Base-by-base conservation (phyloP, 1,140 invertebrate genomes). In the Tetragnatha versicolor region DNA sequence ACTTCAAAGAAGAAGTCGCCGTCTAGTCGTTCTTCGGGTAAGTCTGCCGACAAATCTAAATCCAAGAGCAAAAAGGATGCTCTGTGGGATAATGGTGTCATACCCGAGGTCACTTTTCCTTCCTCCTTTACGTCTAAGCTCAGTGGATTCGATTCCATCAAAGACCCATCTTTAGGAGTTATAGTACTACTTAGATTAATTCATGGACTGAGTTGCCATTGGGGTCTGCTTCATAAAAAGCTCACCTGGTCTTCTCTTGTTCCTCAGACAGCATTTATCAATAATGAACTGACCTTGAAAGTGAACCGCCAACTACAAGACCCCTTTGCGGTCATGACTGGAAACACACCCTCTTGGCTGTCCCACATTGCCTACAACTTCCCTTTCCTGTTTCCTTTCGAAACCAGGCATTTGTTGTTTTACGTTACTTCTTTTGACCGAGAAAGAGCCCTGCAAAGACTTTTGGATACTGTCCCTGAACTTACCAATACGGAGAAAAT, bases 401-500 rank as follows among this genome's bases (percentile, higher is more conserved):
- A 98, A 85, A 97, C 96, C 31, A 89, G 97, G 6, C 96, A 98
- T 86, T 87, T 98, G 83, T 87, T 98, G 39, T 94, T 99, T 87
- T 98, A 98, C 87, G 94, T 95, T 45, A 97, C 95, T 39, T 95
- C 95, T 42, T 98, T 98, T 87, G 97, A 98, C 88, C 90, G 97
- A 47, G 95, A 97, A 87, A 90, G 97, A 84, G 96, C 97, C 39
- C 87, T 98, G 78, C 95, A 98, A 86, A 90, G 95, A 60, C 88
- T 98, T 70, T 87, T 98, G 79, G 97, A 98, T 86, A 92, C 93
- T 53, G 91, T 92, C 3, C 93, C 93, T 0, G 94, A 96, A 87
- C 86, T 93, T 61, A 90, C 87, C 88, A 85, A 87, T 78, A 86
- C 85, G 68, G 92, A 93, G 82, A 92, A 90, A 51, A 92, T 98